Evolutionary conservation across 1,140 invertebrate species (phyloP).

Genomic region (Anoplophora glabripennis): DNA sequence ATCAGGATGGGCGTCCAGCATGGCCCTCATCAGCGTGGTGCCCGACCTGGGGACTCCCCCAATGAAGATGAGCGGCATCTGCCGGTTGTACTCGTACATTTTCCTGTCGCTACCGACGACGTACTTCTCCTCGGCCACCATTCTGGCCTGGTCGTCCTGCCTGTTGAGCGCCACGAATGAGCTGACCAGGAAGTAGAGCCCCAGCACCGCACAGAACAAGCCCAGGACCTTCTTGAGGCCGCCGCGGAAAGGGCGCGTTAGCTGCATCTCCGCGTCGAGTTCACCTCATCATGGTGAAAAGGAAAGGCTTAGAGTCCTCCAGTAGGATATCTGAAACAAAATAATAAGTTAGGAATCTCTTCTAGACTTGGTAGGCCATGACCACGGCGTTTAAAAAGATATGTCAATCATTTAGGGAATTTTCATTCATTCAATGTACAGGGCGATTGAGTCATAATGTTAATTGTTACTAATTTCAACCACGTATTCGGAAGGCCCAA

Average conservation of each 20-base stretch:
- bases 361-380: too few species aligned
- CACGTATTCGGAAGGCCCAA: too few species aligned
- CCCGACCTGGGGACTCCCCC: constrained; percentile 95
- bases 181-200: constrained; percentile 25
- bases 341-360: too few species aligned
- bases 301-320: background rate
- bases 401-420: too few species aligned
- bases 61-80: constrained; percentile 94
- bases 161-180: constrained; percentile 10
- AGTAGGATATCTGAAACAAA: background rate
- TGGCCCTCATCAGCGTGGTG: constrained; percentile 95
- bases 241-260: constrained; percentile 22
- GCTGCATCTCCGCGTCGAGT: constrained; percentile 17
- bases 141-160: constrained; percentile 15
- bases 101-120: constrained; percentile 62
- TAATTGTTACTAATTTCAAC: too few species aligned
- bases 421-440: too few species aligned
- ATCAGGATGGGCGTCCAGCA: constrained; percentile 98
- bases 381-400: too few species aligned
- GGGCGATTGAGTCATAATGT: too few species aligned
- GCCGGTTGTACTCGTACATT: constrained; percentile 71
- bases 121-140: constrained; percentile 54
- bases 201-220: constrained; percentile 11
- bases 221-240: constrained; percentile 26
- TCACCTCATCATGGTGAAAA: constrained; percentile 18